These are phyloP conservation scores for Oreonectes daqikongensis DNA, from an alignment of 2,797 vertebrate species.

Conservation along the genomic window DNA sequence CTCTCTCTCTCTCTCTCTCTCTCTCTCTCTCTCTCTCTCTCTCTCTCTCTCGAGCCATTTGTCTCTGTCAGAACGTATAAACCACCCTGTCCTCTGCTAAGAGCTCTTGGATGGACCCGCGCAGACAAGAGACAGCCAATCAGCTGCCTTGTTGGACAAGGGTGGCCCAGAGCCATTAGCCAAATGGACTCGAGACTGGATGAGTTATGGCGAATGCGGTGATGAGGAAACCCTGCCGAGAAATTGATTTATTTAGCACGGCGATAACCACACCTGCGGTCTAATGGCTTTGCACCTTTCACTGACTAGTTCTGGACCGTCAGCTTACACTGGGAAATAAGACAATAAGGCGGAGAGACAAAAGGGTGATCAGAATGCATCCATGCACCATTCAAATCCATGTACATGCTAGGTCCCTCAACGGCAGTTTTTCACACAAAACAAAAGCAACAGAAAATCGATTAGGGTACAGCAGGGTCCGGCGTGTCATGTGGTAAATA, in stretches of 20 bases:
- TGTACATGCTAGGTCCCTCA: background rate
- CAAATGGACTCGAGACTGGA: slow-evolving; percentile 56
- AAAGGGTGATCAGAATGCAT: background rate
- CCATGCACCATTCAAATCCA: no score
- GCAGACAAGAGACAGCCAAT: slow-evolving; percentile 30
- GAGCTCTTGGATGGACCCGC: slow-evolving; percentile 50
- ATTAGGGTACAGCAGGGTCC: slow-evolving; percentile 57
- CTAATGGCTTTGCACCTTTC: slow-evolving; percentile 35
- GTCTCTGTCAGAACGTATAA: slow-evolving; percentile 71
- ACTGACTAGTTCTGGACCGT: slow-evolving; percentile 21
- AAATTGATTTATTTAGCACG: slow-evolving; percentile 43
- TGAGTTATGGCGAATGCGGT: slow-evolving; percentile 52
- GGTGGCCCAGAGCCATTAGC: slow-evolving; percentile 51
- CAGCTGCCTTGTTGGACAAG: slow-evolving; percentile 42
- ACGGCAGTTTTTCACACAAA: background rate
- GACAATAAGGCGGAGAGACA: background rate
- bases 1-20: slow-evolving; percentile 38
- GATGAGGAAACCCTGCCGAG: slow-evolving; percentile 31
- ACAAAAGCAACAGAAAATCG: slow-evolving; percentile 25
- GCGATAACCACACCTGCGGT: slow-evolving; percentile 40
- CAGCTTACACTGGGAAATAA: slow-evolving; percentile 16
- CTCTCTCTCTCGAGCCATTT: slow-evolving; percentile 61
- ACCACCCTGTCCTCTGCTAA: slow-evolving; percentile 65
- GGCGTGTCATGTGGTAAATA: slow-evolving; percentile 69
- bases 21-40: no score